Evolutionary conservation across 2,888 invertebrate genomes (phyloP), one percentile per base, ranked within the genome.

Genomic region (Ernsta delagoae): DNA sequence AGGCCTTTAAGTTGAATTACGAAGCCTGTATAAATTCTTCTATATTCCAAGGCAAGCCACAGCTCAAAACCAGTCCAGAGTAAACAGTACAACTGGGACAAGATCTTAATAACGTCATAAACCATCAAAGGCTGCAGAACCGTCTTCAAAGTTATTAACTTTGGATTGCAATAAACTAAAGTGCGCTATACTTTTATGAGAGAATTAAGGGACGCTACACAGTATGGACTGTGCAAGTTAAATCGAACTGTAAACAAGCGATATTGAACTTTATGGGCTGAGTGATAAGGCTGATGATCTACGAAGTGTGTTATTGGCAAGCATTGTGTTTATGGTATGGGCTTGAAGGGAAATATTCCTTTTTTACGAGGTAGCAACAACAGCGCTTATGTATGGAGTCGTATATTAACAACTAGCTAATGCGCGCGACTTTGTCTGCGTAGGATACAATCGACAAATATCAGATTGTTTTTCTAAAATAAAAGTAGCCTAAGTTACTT

Each of bases 301-400:
- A 50, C 45, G 77, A 70, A 76, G 65, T 70, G 67, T 71, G 73
- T 77, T 72, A 78, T 69, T 74, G 77, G 71, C 76, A 74, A 74
- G 77, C 81, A 78, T 85, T 80, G 84, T 88, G 90, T 89, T 90
- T 89, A 89, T 86, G 83, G 78, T 83, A 85, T 79, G 86, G 83
- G 87, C 91, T 89, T 87, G 89, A 86, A 89, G 84, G 86, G 84
- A 89, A 88, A 91, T 89, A 90, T 89, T 83, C 88, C 83, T 83
- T 89, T 91, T 91, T 91, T 91, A 92, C 86, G 90, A 87, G 85
- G 87, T 88, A 88, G 87, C 84, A 90, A 91, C 89, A 86, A 85
- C 80, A 81, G 77, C 81, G 88, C 84, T 91, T 90, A 85, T 85
- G 86, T 89, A 87, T 85, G 86, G 78, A 80, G 83, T 73, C 73